A percentile compares a stretch with the other conserved stretches of the same genome.
Evolutionary conservation across 2,888 invertebrate genomes (phyloP).

Genomic region (Cheilosia impressa): DNA sequence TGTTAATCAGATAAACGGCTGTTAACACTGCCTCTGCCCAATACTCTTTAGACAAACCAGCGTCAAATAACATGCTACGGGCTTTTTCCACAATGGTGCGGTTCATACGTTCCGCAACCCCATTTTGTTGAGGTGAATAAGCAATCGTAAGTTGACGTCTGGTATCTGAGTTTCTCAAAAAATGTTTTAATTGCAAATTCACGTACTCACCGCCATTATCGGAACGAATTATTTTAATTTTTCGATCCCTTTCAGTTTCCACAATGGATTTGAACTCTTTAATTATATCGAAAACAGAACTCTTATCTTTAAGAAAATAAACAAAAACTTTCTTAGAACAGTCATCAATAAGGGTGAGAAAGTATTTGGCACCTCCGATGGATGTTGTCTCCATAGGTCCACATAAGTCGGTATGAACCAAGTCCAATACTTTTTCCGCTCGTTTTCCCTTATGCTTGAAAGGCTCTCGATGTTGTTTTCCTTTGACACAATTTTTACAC

Average conservation of each 20-base stretch:
- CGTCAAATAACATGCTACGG: slow-evolving; percentile 17
- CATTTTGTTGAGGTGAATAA: slow-evolving; percentile 19
- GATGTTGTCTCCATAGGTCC: slow-evolving; percentile 1
- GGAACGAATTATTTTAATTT: slow-evolving; percentile 12
- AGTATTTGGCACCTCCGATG: background rate
- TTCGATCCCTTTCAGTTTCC: background rate
- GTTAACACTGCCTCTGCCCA: slow-evolving; percentile 1
- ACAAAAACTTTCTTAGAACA: slow-evolving; percentile 1
- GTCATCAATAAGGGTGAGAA: slow-evolving; percentile 21
- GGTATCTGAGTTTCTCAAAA: slow-evolving; percentile 5
- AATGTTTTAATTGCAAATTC: background rate
- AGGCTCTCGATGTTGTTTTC: background rate
- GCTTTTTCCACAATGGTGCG: slow-evolving; percentile 19
- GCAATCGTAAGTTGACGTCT: slow-evolving; percentile 9
- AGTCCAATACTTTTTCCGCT: background rate
- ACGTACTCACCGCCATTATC: slow-evolving; percentile 7
- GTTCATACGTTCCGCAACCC: slow-evolving; percentile 10
- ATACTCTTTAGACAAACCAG: slow-evolving; percentile 2
- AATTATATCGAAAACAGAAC: background rate
- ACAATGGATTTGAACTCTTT: background rate
- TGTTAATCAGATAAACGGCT: too few species aligned
- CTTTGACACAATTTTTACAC: background rate
- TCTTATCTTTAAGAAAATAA: background rate
- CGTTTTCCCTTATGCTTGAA: background rate
- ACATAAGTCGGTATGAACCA: slow-evolving; percentile 5